phyloP scores from a whole-genome alignment of 2,113 vertebrate genomes.

The Butastur rufipennis region DNA sequence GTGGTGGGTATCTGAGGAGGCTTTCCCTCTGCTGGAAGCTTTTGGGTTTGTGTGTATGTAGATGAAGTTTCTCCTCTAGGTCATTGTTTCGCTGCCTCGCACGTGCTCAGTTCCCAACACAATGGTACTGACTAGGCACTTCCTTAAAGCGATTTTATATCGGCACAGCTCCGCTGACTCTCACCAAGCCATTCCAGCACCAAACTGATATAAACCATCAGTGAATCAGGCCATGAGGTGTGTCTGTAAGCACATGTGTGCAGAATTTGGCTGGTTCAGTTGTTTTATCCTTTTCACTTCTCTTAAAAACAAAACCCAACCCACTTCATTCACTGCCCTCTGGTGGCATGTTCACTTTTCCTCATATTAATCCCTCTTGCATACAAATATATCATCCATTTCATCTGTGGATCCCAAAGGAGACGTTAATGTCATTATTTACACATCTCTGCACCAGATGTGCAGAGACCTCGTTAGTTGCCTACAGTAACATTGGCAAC shows the following conservation, averaged over 20 bases:
- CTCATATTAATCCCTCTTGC: background rate
- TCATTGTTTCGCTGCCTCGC: background rate
- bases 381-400: background rate
- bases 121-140: background rate
- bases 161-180: background rate
- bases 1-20: background rate
- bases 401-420: background rate
- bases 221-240: background rate
- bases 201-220: background rate
- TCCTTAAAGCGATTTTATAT: background rate
- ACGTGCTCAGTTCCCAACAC: background rate
- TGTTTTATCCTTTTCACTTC: background rate
- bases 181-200: background rate
- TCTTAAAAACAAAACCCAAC: background rate
- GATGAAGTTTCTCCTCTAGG: background rate
- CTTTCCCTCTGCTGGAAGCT: background rate
- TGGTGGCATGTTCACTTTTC: background rate
- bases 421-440: background rate
- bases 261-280: background rate
- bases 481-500: rapidly evolving
- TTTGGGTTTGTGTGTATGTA: background rate
- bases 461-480: background rate
- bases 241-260: background rate
- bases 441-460: background rate
- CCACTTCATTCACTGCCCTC: background rate